These are phyloP conservation scores for Orthonychiurus folsomi DNA, from an alignment of 2,888 invertebrate genomes.

Conservation along the genomic window DNA sequence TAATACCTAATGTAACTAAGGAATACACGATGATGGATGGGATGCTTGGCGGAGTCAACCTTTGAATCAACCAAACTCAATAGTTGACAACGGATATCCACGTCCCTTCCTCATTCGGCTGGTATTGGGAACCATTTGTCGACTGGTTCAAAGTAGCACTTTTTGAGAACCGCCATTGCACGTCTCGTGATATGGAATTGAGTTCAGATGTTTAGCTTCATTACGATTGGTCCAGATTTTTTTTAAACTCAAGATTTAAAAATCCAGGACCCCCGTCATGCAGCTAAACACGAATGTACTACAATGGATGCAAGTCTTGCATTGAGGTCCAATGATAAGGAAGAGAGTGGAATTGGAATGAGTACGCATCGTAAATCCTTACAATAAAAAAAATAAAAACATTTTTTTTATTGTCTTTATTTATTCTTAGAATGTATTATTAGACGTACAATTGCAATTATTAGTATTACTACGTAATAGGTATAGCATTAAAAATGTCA, in stretches of 20 bases:
- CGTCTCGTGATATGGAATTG: neutral
- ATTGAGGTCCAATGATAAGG: neutral
- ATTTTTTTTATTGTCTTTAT: neutral
- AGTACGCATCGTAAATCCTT: neutral
- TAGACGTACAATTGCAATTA: neutral
- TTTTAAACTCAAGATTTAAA: neutral
- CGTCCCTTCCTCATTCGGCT: neutral
- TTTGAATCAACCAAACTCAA: too few relatives aligned
- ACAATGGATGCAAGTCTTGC: neutral
- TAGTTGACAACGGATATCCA: too few relatives aligned
- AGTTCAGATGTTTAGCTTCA: neutral
- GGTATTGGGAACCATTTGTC: neutral
- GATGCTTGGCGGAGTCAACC: too few relatives aligned
- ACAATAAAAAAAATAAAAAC: neutral
- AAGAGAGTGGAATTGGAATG: neutral
- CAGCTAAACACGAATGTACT: neutral
- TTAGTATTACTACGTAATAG: neutral
- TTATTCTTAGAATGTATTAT: neutral
- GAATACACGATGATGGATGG: too few relatives aligned
- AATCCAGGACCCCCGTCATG: neutral
- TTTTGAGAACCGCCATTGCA: neutral
- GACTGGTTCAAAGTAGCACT: conserved; percentile 1
- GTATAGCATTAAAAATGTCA: too few relatives aligned
- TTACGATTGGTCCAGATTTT: neutral
- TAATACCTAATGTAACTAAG: neutral